Evolutionary conservation across 2,888 invertebrate genomes (phyloP), one percentile per base, ranked within the genome.

Genomic region (Psylliodes chrysocephalus): DNA sequence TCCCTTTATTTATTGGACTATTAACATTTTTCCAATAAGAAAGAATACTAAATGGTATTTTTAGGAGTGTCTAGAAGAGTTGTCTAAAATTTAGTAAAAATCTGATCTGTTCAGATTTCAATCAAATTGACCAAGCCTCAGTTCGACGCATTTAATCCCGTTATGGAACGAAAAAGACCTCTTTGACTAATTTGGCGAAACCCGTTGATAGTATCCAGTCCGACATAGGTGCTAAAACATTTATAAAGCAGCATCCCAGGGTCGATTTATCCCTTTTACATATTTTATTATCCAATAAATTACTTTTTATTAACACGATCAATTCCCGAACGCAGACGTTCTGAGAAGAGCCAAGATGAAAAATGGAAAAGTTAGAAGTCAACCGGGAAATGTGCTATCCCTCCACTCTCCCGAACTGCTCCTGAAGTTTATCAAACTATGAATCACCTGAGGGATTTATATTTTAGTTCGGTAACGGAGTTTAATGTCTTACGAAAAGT

Each of bases 391-490:
- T 52, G 52, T 38, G 42, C 33, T 56, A 19, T 56, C 33, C 33
- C 12, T n/a, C 19, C 33, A 18, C 12, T n/a, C 19, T 30, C 22
- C 15, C 4, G 46, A 46, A 46, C 30, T 33, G 44, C 18, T 44
- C 46, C 46, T 19, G 19, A 35, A 56, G 46, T 56, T 46, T 33
- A 59, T 59, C 51, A 40, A 52, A 51, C 38, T 59, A 59, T 40
- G 40, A 51, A 59, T 59, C 59, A 59, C 51, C 28, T 59, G 40
- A 17, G 49, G 51, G 59, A 28, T 62, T 66, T 67, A 65, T 65
- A 22, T 55, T 55, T 46, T 30, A 14, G 56, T 53, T 40, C 40
- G 53, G 14, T 25, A n/a, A 25, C 46, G 33, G 35, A 56, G 30
- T n/a, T 56, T 19, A 56, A 46, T 28, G 35, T 46, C 14, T 35